Base-by-base conservation (phyloP, 2,888 invertebrate species). In the Neocrepidodera transversa region DNA sequence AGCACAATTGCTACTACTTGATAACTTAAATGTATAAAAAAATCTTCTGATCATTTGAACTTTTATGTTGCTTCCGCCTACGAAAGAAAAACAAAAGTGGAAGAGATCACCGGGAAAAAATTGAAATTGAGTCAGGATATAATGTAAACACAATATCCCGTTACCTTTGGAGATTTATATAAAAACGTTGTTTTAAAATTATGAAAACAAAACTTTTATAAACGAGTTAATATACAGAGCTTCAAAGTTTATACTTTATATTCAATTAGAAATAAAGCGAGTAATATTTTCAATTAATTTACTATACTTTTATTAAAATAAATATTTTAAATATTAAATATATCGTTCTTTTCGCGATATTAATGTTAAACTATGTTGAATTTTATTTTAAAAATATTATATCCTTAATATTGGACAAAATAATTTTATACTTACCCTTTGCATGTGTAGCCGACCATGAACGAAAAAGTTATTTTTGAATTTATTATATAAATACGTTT, bases 381-480 rank as follows among this genome's bases (percentile, higher is more conserved):
- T n/a, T n/a, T n/a, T n/a, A n/a, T n/a, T n/a, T n/a, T n/a, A n/a
- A n/a, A n/a, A n/a, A n/a, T n/a, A n/a, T n/a, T n/a, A n/a, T n/a
- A n/a, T n/a, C n/a, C n/a, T n/a, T n/a, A n/a, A n/a, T n/a, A n/a
- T n/a, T n/a, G n/a, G n/a, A n/a, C n/a, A n/a, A n/a, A n/a, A n/a
- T n/a, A n/a, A n/a, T n/a, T n/a, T n/a, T n/a, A 23, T 62, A 56
- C 56, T 56, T 40, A 56, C 35, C 43, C 35, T 51, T 62, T 53
- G 62, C 62, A 62, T 62, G 62, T 43, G 48, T 11, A 49, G 17
- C 40, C 42, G 45, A 6, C 49, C 50, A 45, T 49, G 48, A 62
- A 35, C 16, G 45, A 38, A 47, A 36, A 53, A 30, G 49, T 59
- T 63, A 60, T 63, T 60, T 56, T 50, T 47, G 53, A 57, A 28